Evolutionary conservation across 2,888 invertebrate species (phyloP), one percentile per base, ranked within the genome.

Genomic region (Archips crataeganus): DNA sequence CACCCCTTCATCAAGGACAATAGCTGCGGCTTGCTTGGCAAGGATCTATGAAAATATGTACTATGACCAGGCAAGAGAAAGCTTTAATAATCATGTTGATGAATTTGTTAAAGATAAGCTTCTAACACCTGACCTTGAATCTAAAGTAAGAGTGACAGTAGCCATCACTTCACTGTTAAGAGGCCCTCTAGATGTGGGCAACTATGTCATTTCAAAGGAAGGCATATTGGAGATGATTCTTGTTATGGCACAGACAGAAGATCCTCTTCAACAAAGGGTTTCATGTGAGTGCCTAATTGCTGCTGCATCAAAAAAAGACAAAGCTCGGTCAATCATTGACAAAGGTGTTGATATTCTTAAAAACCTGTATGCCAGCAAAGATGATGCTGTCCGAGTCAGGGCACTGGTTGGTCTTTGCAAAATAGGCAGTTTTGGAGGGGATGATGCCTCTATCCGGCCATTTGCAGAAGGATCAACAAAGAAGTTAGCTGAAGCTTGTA

Each of bases 221-320:
- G 98, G 98, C 45, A 97, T 99, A 75, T 95, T 99, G 81, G 98
- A 99, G 89, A 98, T 99, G 97, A 98, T 99, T 89, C 93, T 99
- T 45, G 98, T 98, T 6, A 99, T 99, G 98, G 99, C 99, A 2
- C 97, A 97, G 75, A 97, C 98, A 10, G 98, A 98, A n/a, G 98
- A 99, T 84, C 79, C 95, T 13, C 91, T 99, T 0, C 98, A 99
- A 85, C 97, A 99, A 94, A 97, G 97, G 90, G 97, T 99, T 13
- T 98, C 99, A 0, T 98, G 98, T 84, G 99, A 99, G 90, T 99
- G 99, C 81, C 97, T 99, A 63, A 98, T 99, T 75, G 98, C 99
- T 5, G 99, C 99, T 3, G 97, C 99, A 1, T 98, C 98, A 5
- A 99, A 99, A 89, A 99, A 99, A 88, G 99, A 99, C 86, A 98